Percentiles rank a stretch among this genome's conserved stretches.
phyloP scores from a whole-genome alignment of 2,888 invertebrate species.

The Eupithecia inturbata region DNA sequence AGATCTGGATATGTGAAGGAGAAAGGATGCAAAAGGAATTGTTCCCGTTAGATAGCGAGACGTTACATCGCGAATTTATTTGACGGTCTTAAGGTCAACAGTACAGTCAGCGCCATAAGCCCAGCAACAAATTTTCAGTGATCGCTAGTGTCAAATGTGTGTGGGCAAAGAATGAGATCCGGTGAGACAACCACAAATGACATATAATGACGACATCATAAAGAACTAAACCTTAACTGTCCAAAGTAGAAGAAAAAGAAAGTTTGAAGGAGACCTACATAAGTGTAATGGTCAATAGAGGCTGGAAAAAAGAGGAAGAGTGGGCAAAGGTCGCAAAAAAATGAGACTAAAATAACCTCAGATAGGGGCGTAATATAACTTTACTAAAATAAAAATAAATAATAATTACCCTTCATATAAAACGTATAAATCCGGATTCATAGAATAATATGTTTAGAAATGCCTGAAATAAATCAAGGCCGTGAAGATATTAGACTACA shows the following conservation, averaged over 20 bases:
- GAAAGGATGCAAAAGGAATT: constrained; percentile 4
- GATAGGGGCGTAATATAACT: not conserved
- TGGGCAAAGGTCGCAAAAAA: not conserved
- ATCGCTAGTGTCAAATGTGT: too few relatives aligned
- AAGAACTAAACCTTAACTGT: not conserved
- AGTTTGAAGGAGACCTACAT: not conserved
- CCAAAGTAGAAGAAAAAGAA: not conserved
- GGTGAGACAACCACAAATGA: not conserved
- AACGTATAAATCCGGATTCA: too few relatives aligned
- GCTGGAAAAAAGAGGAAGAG: not conserved
- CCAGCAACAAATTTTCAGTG: not conserved
- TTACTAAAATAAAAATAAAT: not conserved
- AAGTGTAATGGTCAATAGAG: not conserved
- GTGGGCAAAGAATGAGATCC: not conserved
- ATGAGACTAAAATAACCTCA: not conserved
- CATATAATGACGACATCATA: not conserved
- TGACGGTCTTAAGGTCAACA: too few relatives aligned
- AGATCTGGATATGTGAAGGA: not conserved
- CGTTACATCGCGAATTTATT: too few relatives aligned
- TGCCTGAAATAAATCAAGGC: constrained; percentile 25
- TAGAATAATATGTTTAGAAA: constrained; percentile 11
- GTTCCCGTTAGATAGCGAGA: too few relatives aligned
- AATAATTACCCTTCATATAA: not conserved
- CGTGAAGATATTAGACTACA: constrained; percentile 17
- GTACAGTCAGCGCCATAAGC: too few relatives aligned